Evolutionary conservation across 2,113 vertebrate species (phyloP).

Genomic region (Phaethornis superciliosus): DNA sequence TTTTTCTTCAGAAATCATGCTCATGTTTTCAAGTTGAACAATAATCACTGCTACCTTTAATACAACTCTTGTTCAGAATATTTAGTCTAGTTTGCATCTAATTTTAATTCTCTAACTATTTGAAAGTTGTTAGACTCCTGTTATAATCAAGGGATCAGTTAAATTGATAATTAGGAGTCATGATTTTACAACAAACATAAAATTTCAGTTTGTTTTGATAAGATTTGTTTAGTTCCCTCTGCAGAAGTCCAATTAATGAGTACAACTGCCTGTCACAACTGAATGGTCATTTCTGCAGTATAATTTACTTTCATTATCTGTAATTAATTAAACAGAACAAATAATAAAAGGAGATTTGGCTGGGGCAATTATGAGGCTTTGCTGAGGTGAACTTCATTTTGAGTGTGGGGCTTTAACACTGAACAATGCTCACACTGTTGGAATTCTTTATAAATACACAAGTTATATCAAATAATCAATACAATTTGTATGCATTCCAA

Average conservation of each 20-base stretch:
- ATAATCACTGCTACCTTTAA: background rate
- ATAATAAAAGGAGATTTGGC: background rate
- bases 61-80: background rate
- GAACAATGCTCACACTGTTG: background rate
- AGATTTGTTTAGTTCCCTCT: background rate
- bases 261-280: background rate
- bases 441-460: background rate
- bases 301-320: background rate
- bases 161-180: background rate
- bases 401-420: background rate
- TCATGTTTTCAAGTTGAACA: background rate
- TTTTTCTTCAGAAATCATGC: background rate
- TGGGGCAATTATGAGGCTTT: background rate
- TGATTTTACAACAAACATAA: background rate
- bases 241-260: background rate
- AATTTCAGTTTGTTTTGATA: background rate
- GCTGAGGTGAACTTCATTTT: background rate
- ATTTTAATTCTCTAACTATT: background rate
- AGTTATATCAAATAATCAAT: background rate
- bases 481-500: background rate
- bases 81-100: background rate
- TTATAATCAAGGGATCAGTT: background rate
- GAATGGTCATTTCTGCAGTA: background rate
- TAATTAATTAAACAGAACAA: conserved; percentile 27
- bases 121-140: background rate